These are phyloP conservation scores for Nomada lathburiana DNA, from an alignment of 2,888 invertebrate genomes.

Conservation along the genomic window DNA sequence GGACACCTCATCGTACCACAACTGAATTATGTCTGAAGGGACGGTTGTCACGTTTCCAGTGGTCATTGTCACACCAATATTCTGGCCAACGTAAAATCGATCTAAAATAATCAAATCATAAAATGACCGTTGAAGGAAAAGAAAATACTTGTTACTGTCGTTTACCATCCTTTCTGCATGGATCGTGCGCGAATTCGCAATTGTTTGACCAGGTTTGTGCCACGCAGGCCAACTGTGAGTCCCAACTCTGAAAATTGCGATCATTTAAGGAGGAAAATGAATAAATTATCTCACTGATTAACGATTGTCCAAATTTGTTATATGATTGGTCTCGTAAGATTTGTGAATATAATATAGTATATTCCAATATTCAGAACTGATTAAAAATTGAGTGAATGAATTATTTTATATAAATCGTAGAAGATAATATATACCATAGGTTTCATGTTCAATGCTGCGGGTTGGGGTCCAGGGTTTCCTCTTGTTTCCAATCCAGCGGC, in stretches of 20 bases:
- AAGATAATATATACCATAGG: neutral
- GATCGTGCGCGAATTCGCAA: neutral
- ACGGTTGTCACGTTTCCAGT: neutral
- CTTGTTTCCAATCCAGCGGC: slow-evolving; percentile 2
- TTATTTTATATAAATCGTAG: neutral
- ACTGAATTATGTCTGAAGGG: neutral
- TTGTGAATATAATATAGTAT: no score
- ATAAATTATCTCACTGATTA: neutral
- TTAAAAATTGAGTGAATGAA: no score
- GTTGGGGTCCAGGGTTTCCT: neutral
- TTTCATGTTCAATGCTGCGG: neutral
- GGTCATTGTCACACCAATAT: neutral
- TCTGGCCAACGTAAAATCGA: neutral
- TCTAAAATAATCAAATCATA: no score
- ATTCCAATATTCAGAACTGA: no score
- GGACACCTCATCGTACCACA: neutral
- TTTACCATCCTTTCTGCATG: neutral
- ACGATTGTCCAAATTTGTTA: no score
- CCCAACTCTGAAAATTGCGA: neutral
- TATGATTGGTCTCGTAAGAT: no score
- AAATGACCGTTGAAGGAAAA: no score
- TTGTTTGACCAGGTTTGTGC: neutral
- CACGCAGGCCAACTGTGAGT: neutral
- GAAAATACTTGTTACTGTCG: no score
- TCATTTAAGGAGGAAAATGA: neutral